Conservation (phyloP, 2,113 vertebrate species). For the Hemichromis elongatus region DNA sequence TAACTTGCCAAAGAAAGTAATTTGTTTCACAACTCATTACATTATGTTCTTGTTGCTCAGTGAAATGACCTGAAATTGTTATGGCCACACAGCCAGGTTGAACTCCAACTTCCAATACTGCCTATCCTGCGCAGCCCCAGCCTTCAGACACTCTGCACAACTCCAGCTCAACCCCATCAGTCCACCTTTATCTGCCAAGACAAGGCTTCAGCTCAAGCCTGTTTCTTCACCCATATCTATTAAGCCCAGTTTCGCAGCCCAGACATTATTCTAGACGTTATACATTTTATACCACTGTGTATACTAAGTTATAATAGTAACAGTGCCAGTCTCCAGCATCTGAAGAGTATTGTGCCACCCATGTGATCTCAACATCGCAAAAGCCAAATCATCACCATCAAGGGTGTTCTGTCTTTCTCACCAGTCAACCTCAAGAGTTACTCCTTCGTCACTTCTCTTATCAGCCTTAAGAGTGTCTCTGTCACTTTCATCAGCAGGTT, state of each 20-base stretch:
- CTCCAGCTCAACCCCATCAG: too few relatives aligned
- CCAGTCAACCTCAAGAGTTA: neutral
- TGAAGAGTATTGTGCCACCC: neutral
- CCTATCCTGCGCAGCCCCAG: too few relatives aligned
- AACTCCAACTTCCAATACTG: too few relatives aligned
- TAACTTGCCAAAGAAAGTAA: too few relatives aligned
- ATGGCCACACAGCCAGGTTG: too few relatives aligned
- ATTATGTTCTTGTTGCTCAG: too few relatives aligned
- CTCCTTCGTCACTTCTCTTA: neutral
- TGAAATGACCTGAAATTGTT: too few relatives aligned
- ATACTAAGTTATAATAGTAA: rapidly evolving
- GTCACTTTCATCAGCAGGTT: neutral
- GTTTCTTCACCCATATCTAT: neutral
- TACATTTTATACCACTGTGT: too few relatives aligned
- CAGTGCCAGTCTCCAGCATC: neutral
- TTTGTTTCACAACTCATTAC: too few relatives aligned
- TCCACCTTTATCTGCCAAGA: neutral
- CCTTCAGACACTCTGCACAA: too few relatives aligned
- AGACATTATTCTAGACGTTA: too few relatives aligned
- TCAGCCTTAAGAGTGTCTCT: neutral
- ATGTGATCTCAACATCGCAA: neutral
- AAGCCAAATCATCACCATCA: neutral
- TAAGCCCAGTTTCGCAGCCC: neutral
- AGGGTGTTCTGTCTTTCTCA: neutral
- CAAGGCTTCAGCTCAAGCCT: neutral